phyloP scores from a whole-genome alignment of 2,888 invertebrate species.

The Ormyrus rosae region DNA sequence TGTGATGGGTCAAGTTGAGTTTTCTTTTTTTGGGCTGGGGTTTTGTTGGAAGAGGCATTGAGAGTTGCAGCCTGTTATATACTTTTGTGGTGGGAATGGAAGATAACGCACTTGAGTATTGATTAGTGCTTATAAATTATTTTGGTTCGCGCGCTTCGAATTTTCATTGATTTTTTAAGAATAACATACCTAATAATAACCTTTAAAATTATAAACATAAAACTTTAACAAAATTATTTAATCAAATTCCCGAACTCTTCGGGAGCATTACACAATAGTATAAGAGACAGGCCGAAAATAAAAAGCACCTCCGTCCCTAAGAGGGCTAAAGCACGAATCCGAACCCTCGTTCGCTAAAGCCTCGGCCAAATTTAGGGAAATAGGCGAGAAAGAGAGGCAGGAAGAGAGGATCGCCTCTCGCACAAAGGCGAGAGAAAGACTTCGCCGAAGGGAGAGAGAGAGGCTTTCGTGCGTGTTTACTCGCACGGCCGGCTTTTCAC shows the following conservation, averaged over 20 bases:
- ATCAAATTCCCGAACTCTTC: not conserved
- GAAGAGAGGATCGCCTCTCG: not conserved
- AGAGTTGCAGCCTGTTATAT: too few relatives aligned
- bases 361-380: constrained; percentile 24
- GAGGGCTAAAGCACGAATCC: not conserved
- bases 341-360: not conserved
- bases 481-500: constrained; percentile 33
- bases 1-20: too few relatives aligned
- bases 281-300: not conserved
- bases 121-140: too few relatives aligned
- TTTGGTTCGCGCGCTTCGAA: too few relatives aligned
- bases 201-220: too few relatives aligned
- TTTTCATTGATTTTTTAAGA: too few relatives aligned
- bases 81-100: too few relatives aligned
- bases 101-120: too few relatives aligned
- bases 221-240: too few relatives aligned
- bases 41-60: too few relatives aligned
- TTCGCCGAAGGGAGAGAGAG: not conserved
- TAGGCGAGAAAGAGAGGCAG: not conserved
- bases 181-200: too few relatives aligned
- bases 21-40: too few relatives aligned
- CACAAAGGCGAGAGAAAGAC: constrained; percentile 1
- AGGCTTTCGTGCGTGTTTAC: constrained; percentile 4
- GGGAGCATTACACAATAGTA: not conserved
- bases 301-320: not conserved